phyloP scores from a whole-genome alignment of 2,888 invertebrate species.

The Syritta pipiens region DNA sequence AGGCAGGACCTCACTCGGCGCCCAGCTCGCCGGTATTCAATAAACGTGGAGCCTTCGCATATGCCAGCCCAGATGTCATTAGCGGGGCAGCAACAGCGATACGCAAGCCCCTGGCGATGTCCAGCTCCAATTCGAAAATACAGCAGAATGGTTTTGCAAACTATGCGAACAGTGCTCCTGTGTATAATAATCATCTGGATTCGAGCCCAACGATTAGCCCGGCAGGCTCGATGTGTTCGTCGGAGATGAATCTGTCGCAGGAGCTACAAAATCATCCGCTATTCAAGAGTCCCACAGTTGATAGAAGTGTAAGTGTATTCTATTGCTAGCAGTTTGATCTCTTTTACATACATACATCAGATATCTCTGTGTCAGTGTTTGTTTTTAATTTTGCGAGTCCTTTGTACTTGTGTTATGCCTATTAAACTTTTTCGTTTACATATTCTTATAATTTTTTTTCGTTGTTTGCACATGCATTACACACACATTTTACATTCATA shows the following conservation, averaged over 20 bases:
- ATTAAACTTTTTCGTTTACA: slow-evolving; percentile 70
- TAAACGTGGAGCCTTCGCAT: slow-evolving; percentile 76
- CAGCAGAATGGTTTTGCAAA: slow-evolving; percentile 75
- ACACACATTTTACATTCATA: slow-evolving; percentile 70
- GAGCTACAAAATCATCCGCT: slow-evolving; percentile 81
- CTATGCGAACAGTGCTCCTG: slow-evolving; percentile 70
- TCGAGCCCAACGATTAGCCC: slow-evolving; percentile 79
- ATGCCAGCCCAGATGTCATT: slow-evolving; percentile 70
- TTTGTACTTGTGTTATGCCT: slow-evolving; percentile 66
- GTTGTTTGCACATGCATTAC: slow-evolving; percentile 68
- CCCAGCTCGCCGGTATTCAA: slow-evolving; percentile 84
- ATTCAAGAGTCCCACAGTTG: slow-evolving; percentile 82
- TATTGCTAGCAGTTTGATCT: slow-evolving; percentile 37
- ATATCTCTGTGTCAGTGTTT: slow-evolving; percentile 62
- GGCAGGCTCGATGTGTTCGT: slow-evolving; percentile 78
- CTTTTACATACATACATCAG: slow-evolving; percentile 6
- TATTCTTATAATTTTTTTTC: slow-evolving; percentile 70
- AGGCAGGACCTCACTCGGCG: slow-evolving; percentile 80
- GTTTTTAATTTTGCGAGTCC: slow-evolving; percentile 59
- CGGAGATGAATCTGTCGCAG: slow-evolving; percentile 81
- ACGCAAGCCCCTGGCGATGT: slow-evolving; percentile 75
- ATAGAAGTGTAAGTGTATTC: slow-evolving; percentile 82
- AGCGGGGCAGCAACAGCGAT: slow-evolving; percentile 71
- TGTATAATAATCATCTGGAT: slow-evolving; percentile 75
- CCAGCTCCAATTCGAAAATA: slow-evolving; percentile 77